Evolutionary conservation across 2,113 vertebrate genomes (phyloP), one percentile per base, ranked within the genome.

Genomic region (Narcine bancroftii): DNA sequence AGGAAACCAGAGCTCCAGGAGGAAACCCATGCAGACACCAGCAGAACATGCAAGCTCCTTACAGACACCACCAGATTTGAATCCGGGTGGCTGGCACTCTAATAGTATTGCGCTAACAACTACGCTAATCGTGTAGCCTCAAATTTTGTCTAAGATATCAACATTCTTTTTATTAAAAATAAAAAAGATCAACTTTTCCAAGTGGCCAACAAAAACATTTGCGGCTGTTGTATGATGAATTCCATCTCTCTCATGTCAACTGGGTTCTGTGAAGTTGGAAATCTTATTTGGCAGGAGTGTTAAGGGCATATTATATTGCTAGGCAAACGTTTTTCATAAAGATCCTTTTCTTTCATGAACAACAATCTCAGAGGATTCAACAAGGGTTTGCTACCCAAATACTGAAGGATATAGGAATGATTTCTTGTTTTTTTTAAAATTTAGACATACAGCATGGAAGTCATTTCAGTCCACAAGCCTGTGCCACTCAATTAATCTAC

Each of bases 211-310:
- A 33, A 66, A 69, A 42, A n/a, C 24, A 91, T 69, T 47, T 33
- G 21, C 36, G 33, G 33, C 53, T n/a, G 50, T 47, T 39, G 13
- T 39, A 91, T 69, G 45, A 89, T 42, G 24, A 89, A 63, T 19
- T n/a, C 85, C 39, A 63, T 65, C 60, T 65, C 85, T 66, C 63
- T 69, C 65, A 45, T 39, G 29, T 63, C 42, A 39, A 69, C 36
- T 19, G 53, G 50, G 33, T 87, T 83, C 85, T 66, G 85, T 42
- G 60, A 69, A 47, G 42, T 91, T 91, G 89, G 42, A 91, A 66
- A 91, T 91, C 36, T 91, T 91, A 91, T 91, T 91, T 66, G 42
- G 42, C 10, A 26, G 89, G 89, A 47, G 56, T 66, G 63, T 89
- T 89, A 56, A 89, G 60, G 21, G n/a, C 89, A 91, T 69, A 91